These are phyloP conservation scores for Rhinella marina DNA, from an alignment of 2,797 vertebrate genomes.

Conservation along the genomic window DNA sequence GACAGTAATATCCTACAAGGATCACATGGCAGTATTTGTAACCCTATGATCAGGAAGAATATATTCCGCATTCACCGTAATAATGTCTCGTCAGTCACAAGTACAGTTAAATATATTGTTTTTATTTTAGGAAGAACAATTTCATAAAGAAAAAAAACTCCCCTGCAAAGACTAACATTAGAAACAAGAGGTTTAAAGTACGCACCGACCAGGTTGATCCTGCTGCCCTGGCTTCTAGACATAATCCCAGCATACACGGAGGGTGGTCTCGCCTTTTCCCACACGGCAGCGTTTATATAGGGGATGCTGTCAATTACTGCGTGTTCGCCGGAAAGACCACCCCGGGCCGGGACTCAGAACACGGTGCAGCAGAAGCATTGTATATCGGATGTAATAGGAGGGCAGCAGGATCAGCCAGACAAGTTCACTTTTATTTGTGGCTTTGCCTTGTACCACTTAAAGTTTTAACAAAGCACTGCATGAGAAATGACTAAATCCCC, in stretches of 20 bases:
- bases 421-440: background rate
- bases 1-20: too few species aligned
- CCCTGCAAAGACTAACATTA: conserved; percentile 2
- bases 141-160: conserved; percentile 26
- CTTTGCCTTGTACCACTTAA: conserved; percentile 19
- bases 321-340: background rate
- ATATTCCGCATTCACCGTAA: background rate
- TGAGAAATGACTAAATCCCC: background rate
- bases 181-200: background rate
- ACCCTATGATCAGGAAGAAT: too few species aligned
- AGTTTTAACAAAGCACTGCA: conserved; percentile 11
- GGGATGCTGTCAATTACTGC: background rate
- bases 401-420: background rate
- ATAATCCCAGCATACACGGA: background rate
- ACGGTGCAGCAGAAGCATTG: background rate
- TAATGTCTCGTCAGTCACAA: background rate
- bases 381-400: background rate
- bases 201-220: background rate
- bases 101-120: conserved; percentile 30
- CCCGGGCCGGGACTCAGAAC: too few species aligned
- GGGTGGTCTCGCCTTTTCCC: background rate
- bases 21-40: too few species aligned
- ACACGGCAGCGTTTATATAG: background rate
- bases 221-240: background rate
- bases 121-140: conserved; percentile 54